Evolutionary conservation across 2,888 invertebrate species (phyloP).

Genomic region (Teleogryllus oceanicus): DNA sequence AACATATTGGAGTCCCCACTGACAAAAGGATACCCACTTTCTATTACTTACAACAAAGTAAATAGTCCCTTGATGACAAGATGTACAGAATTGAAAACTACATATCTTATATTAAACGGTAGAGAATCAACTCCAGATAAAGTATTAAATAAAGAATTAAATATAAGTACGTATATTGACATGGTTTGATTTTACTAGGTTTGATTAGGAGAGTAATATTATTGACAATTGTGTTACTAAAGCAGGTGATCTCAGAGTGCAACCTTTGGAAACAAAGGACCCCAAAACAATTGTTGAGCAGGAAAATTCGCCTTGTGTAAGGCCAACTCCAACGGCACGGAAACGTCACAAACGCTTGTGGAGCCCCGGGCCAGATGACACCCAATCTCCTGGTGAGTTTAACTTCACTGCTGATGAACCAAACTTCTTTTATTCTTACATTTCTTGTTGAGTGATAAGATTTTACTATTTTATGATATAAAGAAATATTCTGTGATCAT

Average conservation of each 20-base stretch:
- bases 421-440: not conserved
- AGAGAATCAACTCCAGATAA: slow-evolving; percentile 26
- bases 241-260: no score
- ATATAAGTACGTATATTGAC: no score
- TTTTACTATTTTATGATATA: no score
- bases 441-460: not conserved
- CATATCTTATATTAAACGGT: slow-evolving; percentile 25
- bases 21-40: not conserved
- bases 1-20: not conserved
- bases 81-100: not conserved
- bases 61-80: not conserved
- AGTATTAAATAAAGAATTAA: not conserved
- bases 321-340: not conserved
- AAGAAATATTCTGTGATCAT: no score
- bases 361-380: slow-evolving; percentile 36
- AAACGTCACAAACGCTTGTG: slow-evolving; percentile 28
- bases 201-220: no score
- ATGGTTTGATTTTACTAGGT: no score
- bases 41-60: not conserved
- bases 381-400: slow-evolving; percentile 38
- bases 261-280: slow-evolving; percentile 12
- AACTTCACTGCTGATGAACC: no score
- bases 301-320: not conserved
- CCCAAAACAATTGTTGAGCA: not conserved
- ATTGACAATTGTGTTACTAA: no score